phyloP scores from a whole-genome alignment of 2,888 invertebrate genomes.

The Cheilosia grossa region DNA sequence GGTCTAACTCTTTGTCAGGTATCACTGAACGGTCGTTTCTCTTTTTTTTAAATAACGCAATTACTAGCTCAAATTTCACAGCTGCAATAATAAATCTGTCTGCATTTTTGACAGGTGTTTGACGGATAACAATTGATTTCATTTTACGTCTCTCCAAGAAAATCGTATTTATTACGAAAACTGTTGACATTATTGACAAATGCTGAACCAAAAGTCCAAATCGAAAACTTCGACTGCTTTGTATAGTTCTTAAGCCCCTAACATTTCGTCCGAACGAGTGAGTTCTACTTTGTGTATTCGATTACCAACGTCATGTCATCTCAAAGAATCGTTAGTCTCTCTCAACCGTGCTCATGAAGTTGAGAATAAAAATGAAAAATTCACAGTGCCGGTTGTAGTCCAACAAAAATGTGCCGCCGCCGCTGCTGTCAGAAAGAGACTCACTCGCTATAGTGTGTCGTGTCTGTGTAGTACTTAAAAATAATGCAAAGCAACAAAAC shows the following conservation, averaged over 20 bases:
- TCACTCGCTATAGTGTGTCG: slow-evolving; percentile 3
- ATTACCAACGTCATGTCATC: slow-evolving; percentile 27
- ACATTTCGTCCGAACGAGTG: slow-evolving; percentile 30
- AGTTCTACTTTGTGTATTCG: slow-evolving; percentile 47
- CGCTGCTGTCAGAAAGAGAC: slow-evolving; percentile 27
- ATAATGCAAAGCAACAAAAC: slow-evolving; percentile 23
- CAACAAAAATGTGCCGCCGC: slow-evolving; percentile 28
- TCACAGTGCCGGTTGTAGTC: slow-evolving; percentile 18
- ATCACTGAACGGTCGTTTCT: too few relatives aligned
- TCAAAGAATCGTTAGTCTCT: slow-evolving; percentile 42
- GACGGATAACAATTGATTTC: too few relatives aligned
- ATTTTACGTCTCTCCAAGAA: too few relatives aligned
- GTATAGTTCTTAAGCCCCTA: slow-evolving; percentile 45
- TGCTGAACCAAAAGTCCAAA: neutral
- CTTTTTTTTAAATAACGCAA: too few relatives aligned
- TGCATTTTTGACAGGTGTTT: too few relatives aligned
- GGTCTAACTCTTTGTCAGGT: too few relatives aligned
- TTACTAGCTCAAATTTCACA: too few relatives aligned
- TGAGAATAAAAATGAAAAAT: slow-evolving; percentile 7
- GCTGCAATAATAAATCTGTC: too few relatives aligned
- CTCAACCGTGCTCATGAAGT: slow-evolving; percentile 41
- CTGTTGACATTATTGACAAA: too few relatives aligned
- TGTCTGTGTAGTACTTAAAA: slow-evolving; percentile 25
- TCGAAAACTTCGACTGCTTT: slow-evolving; percentile 38
- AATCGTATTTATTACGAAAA: too few relatives aligned